Evolutionary conservation across 1,140 invertebrate genomes (phyloP).

Genomic region (Pteromalus puparum): DNA sequence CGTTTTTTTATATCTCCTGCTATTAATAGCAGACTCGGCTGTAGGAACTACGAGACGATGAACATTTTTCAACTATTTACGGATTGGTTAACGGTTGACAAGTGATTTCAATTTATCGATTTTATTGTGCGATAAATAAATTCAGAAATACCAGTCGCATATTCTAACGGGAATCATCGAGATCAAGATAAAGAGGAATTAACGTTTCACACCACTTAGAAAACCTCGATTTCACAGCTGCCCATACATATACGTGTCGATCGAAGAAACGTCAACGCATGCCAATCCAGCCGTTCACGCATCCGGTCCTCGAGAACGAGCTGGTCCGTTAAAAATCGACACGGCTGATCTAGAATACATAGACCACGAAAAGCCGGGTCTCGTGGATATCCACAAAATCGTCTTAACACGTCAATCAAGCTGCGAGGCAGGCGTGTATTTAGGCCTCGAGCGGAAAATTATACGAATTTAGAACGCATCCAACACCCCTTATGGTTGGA

Average conservation of each 20-base stretch:
- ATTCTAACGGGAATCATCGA: neutral
- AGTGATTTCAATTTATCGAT: too few species aligned
- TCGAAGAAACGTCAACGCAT: neutral
- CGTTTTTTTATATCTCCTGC: neutral
- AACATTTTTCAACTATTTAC: too few species aligned
- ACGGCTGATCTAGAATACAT: neutral
- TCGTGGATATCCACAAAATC: neutral
- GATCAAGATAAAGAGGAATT: neutral
- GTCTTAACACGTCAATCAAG: conserved; percentile 48
- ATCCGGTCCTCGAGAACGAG: conserved; percentile 2
- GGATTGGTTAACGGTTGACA: too few species aligned
- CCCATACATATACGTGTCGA: neutral
- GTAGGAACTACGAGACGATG: neutral
- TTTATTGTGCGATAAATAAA: too few species aligned
- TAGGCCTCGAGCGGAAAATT: conserved; percentile 39
- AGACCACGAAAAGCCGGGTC: neutral
- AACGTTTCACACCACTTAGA: neutral
- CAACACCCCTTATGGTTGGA: neutral
- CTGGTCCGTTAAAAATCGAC: conserved; percentile 13
- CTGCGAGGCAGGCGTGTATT: neutral
- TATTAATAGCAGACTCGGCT: conserved; percentile 16
- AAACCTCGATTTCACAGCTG: neutral
- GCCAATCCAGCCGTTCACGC: neutral
- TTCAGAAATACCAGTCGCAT: too few species aligned
- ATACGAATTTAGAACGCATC: conserved; percentile 4